phyloP scores from a whole-genome alignment of 2,797 vertebrate species.

The Phataginus tricuspis region DNA sequence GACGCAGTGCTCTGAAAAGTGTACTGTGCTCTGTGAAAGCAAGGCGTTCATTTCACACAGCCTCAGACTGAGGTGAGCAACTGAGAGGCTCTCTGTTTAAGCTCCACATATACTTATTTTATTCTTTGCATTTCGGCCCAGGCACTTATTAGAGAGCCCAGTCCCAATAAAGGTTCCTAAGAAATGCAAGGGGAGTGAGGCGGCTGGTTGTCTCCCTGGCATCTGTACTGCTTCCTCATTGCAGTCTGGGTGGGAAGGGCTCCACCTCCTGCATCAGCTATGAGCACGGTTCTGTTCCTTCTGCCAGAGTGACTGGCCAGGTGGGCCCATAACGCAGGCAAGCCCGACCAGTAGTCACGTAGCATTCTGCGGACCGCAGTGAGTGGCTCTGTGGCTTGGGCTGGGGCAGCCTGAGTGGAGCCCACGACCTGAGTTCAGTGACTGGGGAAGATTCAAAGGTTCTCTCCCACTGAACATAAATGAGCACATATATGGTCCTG shows the following conservation, averaged over 20 bases:
- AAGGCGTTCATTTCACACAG: not conserved
- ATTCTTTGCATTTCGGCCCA: not conserved
- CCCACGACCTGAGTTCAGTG: not conserved
- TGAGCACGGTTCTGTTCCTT: not conserved
- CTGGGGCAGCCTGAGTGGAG: not conserved
- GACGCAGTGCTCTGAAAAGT: not conserved
- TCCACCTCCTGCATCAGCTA: not conserved
- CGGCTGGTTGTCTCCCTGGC: not conserved
- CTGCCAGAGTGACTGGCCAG: not conserved
- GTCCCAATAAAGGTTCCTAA: not conserved
- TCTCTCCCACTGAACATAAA: not conserved
- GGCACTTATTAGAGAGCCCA: constrained; percentile 6
- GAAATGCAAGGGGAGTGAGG: not conserved
- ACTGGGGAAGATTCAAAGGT: not conserved
- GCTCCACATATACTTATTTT: not conserved
- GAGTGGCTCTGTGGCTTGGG: not conserved
- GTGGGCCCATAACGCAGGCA: not conserved
- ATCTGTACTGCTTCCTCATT: not conserved
- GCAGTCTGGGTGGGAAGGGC: not conserved
- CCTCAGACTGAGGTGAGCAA: not conserved
- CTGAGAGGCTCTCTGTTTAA: not conserved
- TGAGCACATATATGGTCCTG: not conserved
- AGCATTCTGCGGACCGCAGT: not conserved
- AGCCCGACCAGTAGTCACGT: not conserved
- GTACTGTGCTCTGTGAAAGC: not conserved